Evolutionary conservation across 2,113 vertebrate genomes (phyloP), one percentile per base, ranked within the genome.

Genomic region (Mus spicilegus): DNA sequence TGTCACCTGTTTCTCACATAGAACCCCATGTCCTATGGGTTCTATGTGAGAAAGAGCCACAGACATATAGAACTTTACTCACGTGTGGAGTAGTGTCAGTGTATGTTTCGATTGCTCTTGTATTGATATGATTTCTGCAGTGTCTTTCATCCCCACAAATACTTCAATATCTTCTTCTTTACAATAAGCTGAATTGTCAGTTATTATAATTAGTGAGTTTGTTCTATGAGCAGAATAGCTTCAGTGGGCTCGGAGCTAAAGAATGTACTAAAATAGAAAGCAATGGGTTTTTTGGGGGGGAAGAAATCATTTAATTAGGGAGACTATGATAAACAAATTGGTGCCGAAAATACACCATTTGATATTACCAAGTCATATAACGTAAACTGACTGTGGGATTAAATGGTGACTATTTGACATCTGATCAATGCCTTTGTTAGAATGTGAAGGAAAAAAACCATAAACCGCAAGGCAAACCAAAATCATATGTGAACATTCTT

Each of bases 351-450:
- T 2, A 73, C 28, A 7, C 46, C 19, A 13, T 7, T 75, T 96
- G 77, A 49, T 90, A 81, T 8, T 19, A 69, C 7, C 10, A 70
- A 89, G 17, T 73, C 30, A 61, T 46, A 95, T 46, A 81, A 13
- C 56, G 0, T 51, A 84, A 93, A 93, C 61, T 81, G 36, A 63
- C 20, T 42, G 10, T 78, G 28, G 13, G 10, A 75, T 82, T 85
- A 24, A 72, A 89, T 76, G 87, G 2, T 70, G 5, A 14, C 3
- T 90, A 46, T 67, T 88, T 93, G 76, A 77, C 61, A 90, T 92
- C 61, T 95, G 82, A 88, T 84, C 14, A 72, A 28, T 75, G 42
- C 8, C 96, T 95, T 81, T 63, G 85, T 69, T 82, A 87, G 30
- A 92, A 51, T 72, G 10, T 73, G 61, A 75, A 46, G 58, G 26